A percentile compares a stretch with the other conserved stretches of the same genome.
These are phyloP conservation scores for Botrylloides violaceus DNA, from an alignment of 23 tunicate species.

Conservation along the genomic window DNA sequence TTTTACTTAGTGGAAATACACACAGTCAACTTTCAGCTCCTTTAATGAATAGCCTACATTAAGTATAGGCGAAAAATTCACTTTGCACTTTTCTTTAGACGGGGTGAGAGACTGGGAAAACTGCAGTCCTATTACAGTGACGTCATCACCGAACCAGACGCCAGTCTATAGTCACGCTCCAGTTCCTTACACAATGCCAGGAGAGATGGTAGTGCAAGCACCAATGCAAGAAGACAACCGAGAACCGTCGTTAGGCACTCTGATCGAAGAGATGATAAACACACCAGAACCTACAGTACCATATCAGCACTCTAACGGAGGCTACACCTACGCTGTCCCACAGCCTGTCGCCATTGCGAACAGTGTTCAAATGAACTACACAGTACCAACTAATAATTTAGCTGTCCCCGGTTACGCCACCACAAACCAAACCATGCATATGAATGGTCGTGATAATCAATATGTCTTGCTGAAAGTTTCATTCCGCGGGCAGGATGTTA, in stretches of 20 bases:
- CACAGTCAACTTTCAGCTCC: too few relatives aligned
- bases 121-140: constrained; percentile 8
- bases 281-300: constrained; percentile 16
- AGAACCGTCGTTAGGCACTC: constrained; percentile 15
- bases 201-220: not conserved
- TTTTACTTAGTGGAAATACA: too few relatives aligned
- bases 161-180: not conserved
- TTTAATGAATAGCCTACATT: too few relatives aligned
- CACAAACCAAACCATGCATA: not conserved
- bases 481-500: constrained; percentile 35
- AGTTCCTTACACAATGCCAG: not conserved
- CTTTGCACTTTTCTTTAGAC: not conserved
- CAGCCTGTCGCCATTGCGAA: not conserved
- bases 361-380: not conserved
- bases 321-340: not conserved
- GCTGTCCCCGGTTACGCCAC: not conserved
- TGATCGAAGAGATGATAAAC: constrained; percentile 23
- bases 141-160: constrained; percentile 11
- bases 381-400: not conserved
- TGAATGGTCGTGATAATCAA: not conserved
- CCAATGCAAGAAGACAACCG: constrained; percentile 11
- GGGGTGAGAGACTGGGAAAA: not conserved
- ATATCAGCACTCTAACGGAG: constrained; percentile 3
- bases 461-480: not conserved
- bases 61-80: too few relatives aligned